Evolutionary conservation across 2,888 invertebrate genomes (phyloP).

Genomic region (Andrena marginata): DNA sequence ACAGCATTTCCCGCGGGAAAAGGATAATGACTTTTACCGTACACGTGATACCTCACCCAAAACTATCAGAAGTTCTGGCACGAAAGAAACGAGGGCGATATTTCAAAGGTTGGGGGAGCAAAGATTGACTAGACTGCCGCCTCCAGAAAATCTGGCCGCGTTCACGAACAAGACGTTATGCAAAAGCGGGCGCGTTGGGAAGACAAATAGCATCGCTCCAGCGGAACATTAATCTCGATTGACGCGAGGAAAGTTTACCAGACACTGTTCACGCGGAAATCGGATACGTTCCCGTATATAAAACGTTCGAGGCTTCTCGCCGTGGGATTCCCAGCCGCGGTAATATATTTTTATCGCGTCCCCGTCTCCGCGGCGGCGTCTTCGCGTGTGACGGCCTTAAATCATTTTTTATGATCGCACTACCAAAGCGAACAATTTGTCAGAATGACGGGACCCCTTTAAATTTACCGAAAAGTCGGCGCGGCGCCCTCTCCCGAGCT

Average conservation of each 20-base stretch:
- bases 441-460: conserved; percentile 56
- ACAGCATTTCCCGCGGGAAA: neutral
- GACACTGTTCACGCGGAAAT: conserved; percentile 39
- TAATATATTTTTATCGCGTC: conserved; percentile 52
- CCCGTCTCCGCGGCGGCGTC: conserved; percentile 9
- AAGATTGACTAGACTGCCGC: conserved; percentile 32
- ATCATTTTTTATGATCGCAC: conserved; percentile 61
- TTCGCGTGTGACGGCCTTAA: conserved; percentile 27
- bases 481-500: neutral
- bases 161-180: conserved; percentile 56
- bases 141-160: conserved; percentile 38
- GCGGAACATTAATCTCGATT: conserved; percentile 53
- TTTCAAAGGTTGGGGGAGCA: conserved; percentile 29
- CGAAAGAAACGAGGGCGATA: conserved; percentile 15
- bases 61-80: neutral
- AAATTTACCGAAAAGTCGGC: conserved; percentile 52
- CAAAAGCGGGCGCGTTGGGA: conserved; percentile 22
- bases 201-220: conserved; percentile 34
- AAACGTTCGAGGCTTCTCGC: conserved; percentile 1
- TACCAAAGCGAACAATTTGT: conserved; percentile 56
- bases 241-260: conserved; percentile 45
- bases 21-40: neutral
- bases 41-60: neutral
- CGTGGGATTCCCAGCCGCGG: conserved; percentile 8
- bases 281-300: conserved; percentile 37